phyloP scores from a whole-genome alignment of 1,140 invertebrate genomes.

The Pygmarrhopalites habei region DNA sequence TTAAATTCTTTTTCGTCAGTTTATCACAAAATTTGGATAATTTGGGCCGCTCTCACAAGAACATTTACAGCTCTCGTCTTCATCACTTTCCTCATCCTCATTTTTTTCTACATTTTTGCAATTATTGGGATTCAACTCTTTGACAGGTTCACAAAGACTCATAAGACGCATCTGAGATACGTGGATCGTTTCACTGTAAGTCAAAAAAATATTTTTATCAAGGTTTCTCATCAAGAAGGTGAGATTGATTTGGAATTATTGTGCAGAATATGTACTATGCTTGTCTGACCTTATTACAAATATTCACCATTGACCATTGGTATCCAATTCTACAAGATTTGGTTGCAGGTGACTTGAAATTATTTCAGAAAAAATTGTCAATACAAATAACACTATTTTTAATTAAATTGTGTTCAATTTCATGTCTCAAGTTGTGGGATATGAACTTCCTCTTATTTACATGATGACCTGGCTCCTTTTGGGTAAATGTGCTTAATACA shows the following conservation, averaged over 20 bases:
- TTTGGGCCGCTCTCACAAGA: conserved; percentile 37
- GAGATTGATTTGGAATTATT: conserved; percentile 6
- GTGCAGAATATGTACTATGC: conserved; percentile 26
- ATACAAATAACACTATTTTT: too few relatives aligned
- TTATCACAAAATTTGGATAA: conserved; percentile 37
- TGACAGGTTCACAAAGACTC: conserved; percentile 14
- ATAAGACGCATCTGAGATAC: neutral
- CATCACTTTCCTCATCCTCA: conserved; percentile 21
- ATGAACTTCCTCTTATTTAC: conserved; percentile 18
- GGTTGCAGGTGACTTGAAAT: too few relatives aligned
- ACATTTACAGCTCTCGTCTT: conserved; percentile 26
- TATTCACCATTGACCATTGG: conserved; percentile 41
- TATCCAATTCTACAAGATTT: conserved; percentile 19
- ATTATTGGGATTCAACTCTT: conserved; percentile 23
- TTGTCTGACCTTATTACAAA: conserved; percentile 38
- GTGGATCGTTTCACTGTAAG: neutral
- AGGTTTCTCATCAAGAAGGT: too few relatives aligned
- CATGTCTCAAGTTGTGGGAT: conserved; percentile 5
- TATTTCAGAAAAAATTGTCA: too few relatives aligned
- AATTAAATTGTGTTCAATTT: too few relatives aligned
- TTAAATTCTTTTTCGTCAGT: too few relatives aligned
- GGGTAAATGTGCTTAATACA: too few relatives aligned
- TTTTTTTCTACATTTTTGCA: conserved; percentile 31
- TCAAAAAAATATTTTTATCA: too few relatives aligned
- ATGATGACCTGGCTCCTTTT: conserved; percentile 39